A percentile compares a stretch with the other conserved stretches of the same genome.
Evolutionary conservation across 2,888 invertebrate species (phyloP).

Genomic region (Frankliniella fusca): DNA sequence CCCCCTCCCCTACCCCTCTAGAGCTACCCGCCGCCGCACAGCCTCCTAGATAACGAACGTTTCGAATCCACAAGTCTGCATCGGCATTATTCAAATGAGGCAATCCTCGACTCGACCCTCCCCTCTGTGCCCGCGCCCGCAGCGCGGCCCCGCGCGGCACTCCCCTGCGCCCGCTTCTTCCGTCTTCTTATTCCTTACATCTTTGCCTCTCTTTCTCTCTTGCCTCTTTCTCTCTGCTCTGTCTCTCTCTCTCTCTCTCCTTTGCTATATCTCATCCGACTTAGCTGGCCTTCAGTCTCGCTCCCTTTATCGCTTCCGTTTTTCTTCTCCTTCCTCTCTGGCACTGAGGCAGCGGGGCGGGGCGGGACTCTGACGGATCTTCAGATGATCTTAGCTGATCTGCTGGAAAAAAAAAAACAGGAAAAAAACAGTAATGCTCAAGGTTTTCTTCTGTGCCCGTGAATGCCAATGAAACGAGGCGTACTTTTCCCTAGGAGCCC

Average conservation of each 20-base stretch:
- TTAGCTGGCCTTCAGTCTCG: too few relatives aligned
- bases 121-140: background rate
- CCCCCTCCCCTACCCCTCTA: background rate
- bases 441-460: too few relatives aligned
- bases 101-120: background rate
- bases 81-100: conserved; percentile 21
- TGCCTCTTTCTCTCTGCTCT: background rate
- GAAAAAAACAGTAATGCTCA: too few relatives aligned
- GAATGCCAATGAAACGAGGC: too few relatives aligned
- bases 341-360: too few relatives aligned
- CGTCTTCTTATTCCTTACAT: background rate
- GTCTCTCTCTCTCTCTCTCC: background rate
- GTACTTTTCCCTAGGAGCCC: too few relatives aligned
- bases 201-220: background rate
- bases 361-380: too few relatives aligned
- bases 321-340: too few relatives aligned
- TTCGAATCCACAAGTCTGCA: conserved; percentile 16
- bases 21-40: background rate
- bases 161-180: background rate
- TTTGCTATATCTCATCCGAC: too few relatives aligned
- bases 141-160: background rate
- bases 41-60: background rate
- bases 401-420: too few relatives aligned
- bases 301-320: too few relatives aligned
- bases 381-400: too few relatives aligned